Conservation (phyloP, 2,888 invertebrate species). For the Cephus sareptanus region DNA sequence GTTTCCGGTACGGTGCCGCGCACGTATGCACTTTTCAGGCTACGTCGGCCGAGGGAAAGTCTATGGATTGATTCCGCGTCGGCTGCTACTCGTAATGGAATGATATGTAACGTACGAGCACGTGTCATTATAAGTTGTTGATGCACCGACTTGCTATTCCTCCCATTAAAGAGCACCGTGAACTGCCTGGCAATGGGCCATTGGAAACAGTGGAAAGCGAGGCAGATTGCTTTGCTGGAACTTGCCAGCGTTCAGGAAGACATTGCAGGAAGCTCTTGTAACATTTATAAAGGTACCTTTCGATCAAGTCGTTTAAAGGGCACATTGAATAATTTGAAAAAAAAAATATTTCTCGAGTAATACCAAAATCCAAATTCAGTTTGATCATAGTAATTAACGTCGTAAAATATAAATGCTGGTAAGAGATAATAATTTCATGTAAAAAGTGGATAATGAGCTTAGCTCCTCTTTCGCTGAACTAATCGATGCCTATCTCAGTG, state of each 20-base stretch:
- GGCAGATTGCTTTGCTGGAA: not conserved
- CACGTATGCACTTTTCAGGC: not conserved
- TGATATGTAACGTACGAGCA: not conserved
- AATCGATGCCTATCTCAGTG: not conserved
- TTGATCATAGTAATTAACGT: too few species aligned
- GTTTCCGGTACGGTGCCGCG: not conserved
- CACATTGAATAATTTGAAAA: too few species aligned
- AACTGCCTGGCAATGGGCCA: not conserved
- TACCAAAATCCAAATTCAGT: too few species aligned
- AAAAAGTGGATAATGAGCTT: not conserved
- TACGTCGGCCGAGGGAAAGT: not conserved
- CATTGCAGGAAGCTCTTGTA: not conserved
- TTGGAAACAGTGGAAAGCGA: not conserved
- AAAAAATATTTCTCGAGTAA: too few species aligned
- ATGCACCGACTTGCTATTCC: not conserved
- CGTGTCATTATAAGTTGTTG: not conserved
- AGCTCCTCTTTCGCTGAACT: not conserved
- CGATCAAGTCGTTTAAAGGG: rapidly evolving
- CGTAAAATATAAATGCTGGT: too few species aligned
- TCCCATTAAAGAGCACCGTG: not conserved
- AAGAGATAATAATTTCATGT: too few species aligned
- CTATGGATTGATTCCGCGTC: not conserved
- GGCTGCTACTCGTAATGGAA: not conserved
- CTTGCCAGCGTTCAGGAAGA: not conserved
- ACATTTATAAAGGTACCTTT: not conserved